These are phyloP conservation scores for Mnemiopsis leidyi DNA, from an alignment of 37 sponge, comb jelly and placozoan genomes.

Conservation along the genomic window DNA sequence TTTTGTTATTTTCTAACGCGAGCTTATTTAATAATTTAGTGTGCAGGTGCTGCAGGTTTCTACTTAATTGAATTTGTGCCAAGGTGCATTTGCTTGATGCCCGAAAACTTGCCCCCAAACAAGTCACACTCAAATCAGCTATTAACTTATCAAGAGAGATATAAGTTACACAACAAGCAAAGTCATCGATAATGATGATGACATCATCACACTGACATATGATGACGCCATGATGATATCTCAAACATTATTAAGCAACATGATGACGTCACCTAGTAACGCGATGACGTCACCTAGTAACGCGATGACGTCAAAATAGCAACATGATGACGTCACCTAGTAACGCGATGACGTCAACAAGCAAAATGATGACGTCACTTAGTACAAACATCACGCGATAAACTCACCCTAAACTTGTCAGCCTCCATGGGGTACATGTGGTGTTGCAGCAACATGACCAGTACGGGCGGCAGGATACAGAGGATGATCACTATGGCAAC, in stretches of 20 bases:
- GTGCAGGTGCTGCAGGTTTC: too few species aligned
- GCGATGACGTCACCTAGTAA: not conserved
- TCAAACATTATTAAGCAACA: too few species aligned
- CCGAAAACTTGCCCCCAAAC: not conserved
- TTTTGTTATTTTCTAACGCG: too few species aligned
- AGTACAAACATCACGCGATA: not conserved
- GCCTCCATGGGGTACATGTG: slow-evolving; percentile 19
- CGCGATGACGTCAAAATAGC: not conserved
- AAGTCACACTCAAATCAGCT: not conserved
- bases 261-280: not conserved
- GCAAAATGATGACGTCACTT: not conserved
- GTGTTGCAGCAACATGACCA: slow-evolving; percentile 53
- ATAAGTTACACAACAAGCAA: too few species aligned
- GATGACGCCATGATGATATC: too few species aligned
- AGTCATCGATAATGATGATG: too few species aligned
- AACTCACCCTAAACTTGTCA: slow-evolving; percentile 56
- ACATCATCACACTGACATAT: not conserved
- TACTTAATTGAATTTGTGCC: too few species aligned
- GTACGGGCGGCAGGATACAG: slow-evolving; percentile 41
- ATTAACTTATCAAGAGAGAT: too few species aligned
- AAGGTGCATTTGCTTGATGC: not conserved
- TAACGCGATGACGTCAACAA: not conserved
- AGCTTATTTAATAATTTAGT: too few species aligned
- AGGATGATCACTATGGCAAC: not conserved
- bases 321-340: not conserved